Evolutionary conservation across 1,140 invertebrate species (phyloP), one percentile per base, ranked within the genome.

Genomic region (Pectinophora gossypiella): DNA sequence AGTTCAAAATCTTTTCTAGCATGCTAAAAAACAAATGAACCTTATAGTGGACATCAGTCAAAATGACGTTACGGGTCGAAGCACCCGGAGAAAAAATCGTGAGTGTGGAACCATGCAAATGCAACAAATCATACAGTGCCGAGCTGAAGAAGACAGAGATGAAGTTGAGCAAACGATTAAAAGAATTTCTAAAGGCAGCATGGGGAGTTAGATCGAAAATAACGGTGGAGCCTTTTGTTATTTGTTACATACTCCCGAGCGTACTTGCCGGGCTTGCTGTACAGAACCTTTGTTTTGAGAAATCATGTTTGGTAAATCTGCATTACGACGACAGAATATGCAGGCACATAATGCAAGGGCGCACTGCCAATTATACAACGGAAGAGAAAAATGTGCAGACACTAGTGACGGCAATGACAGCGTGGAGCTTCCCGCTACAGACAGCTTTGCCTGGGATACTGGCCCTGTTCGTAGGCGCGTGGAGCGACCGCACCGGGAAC

Each of bases 301-400:
- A 91, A 76, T 88, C 91, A 55, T 92, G 91, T 66, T 76, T 90
- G 36, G 90, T 92, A 10, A 91, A 91, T 70, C 61, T 91, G 44
- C 74, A 81, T 7, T 89, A 90, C 61, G 83, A 88, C 63, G 71
- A 81, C 18, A 69, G 77, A 15, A 87, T 89, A 44, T 92, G 91
- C 71, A 75, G 72, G 35, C 87, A 88, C 19, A 80, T 92, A 23
- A 86, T 88, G 61, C 72, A 78, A 50, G 77, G 88, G 46, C 76
- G 88, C 48, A 76, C 76, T 5, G 75, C 76, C 51, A 89, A 88
- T 59, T 83, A 86, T 42, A 88, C 87, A 4, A 73, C 80, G 48
- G 77, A 89, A 61, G 85, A 85, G 27, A 81, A 82, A 44, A 88
- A 89, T 59, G 85, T 89, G 1, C 89, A 92, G 61, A 88, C 78